These are phyloP conservation scores for Yponomeuta sedellus DNA, from an alignment of 2,888 invertebrate species.

Conservation along the genomic window DNA sequence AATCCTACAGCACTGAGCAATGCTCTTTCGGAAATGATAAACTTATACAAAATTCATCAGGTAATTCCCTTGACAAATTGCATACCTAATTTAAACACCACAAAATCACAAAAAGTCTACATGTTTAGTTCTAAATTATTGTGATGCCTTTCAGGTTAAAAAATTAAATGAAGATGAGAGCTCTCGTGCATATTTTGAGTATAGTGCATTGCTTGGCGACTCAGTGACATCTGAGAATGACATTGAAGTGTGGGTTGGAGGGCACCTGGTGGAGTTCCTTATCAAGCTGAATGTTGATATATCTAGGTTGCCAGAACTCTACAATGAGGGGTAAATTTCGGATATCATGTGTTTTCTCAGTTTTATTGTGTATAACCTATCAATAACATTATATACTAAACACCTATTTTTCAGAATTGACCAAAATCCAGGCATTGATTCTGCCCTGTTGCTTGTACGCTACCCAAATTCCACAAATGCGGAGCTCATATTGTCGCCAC, in stretches of 20 bases:
- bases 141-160: conserved; percentile 45
- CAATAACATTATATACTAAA: too few species aligned
- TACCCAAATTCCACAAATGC: conserved; percentile 74
- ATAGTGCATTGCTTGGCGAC: conserved; percentile 76
- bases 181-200: conserved; percentile 78
- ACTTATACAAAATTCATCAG: conserved; percentile 79
- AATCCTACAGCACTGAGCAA: conserved; percentile 76
- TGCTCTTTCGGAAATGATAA: conserved; percentile 78
- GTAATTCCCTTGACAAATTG: conserved; percentile 41
- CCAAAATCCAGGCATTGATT: conserved; percentile 66
- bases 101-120: too few species aligned
- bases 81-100: background rate
- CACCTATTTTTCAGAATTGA: conserved; percentile 24
- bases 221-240: conserved; percentile 72
- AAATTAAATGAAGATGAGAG: conserved; percentile 70
- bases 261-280: conserved; percentile 78
- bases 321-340: conserved; percentile 57
- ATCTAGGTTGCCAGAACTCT: conserved; percentile 76
- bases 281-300: conserved; percentile 80
- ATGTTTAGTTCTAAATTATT: background rate
- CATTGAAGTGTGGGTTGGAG: conserved; percentile 80
- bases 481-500: conserved; percentile 65
- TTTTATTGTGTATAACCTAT: too few species aligned
- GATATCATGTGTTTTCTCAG: background rate
- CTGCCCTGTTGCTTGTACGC: conserved; percentile 73